These are phyloP conservation scores for Labeo calbasu DNA, from an alignment of 2,797 vertebrate species.

Conservation along the genomic window DNA sequence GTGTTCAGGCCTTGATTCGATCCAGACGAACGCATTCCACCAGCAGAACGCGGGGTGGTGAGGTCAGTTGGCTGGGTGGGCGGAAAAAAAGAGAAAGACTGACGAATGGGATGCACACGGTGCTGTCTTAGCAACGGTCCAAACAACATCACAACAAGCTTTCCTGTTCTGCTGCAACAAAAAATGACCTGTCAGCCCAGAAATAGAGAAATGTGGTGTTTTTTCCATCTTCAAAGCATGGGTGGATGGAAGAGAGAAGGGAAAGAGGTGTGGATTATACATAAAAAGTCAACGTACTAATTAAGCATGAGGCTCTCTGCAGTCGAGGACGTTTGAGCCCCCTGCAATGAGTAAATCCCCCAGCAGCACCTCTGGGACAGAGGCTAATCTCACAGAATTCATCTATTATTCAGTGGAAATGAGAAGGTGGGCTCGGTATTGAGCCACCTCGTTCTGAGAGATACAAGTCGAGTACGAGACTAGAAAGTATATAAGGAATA, in stretches of 20 bases:
- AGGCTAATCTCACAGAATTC: slow-evolving; percentile 65
- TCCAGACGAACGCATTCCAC: slow-evolving; percentile 59
- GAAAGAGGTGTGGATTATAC: slow-evolving; percentile 31
- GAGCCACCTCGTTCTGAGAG: slow-evolving; percentile 8
- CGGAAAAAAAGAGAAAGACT: slow-evolving; percentile 54
- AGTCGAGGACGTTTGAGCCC: slow-evolving; percentile 62
- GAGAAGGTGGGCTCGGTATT: slow-evolving; percentile 62
- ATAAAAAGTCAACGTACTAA: slow-evolving; percentile 61
- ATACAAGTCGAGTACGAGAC: neutral
- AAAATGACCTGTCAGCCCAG: slow-evolving; percentile 7
- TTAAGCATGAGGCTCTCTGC: slow-evolving; percentile 61
- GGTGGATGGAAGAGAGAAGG: neutral
- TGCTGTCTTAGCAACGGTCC: slow-evolving; percentile 71
- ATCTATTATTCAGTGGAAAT: slow-evolving; percentile 80
- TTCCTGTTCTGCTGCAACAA: slow-evolving; percentile 15
- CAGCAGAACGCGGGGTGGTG: slow-evolving; percentile 18
- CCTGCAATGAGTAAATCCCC: slow-evolving; percentile 66
- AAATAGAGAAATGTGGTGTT: neutral
- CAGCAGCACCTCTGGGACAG: slow-evolving; percentile 31
- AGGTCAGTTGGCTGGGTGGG: slow-evolving; percentile 44
- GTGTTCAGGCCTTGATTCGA: slow-evolving; percentile 38
- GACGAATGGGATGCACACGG: slow-evolving; percentile 59
- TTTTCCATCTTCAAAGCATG: neutral
- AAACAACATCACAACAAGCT: slow-evolving; percentile 70
- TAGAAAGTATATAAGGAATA: neutral